Percentiles rank a stretch among this genome's conserved stretches.
Evolutionary conservation across 2,888 invertebrate genomes (phyloP).

Genomic region (Drosophila aldrichi): DNA sequence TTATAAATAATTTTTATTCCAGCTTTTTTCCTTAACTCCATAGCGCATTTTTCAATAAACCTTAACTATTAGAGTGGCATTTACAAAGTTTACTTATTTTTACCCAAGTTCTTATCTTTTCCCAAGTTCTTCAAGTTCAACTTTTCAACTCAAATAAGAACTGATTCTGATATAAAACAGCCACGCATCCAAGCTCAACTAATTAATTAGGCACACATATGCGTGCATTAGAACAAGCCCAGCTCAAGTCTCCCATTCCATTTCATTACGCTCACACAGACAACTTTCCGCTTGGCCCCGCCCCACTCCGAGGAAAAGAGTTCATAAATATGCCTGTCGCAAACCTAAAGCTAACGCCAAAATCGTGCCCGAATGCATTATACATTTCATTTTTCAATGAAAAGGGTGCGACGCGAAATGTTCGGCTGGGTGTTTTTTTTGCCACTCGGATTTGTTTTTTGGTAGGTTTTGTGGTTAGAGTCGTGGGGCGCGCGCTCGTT

Average conservation of each 20-base stretch:
- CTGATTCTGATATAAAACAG: not conserved
- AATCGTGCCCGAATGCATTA: conserved; percentile 27
- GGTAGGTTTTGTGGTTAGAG: not conserved
- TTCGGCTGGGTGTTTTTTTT: conserved; percentile 6
- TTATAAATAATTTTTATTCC: too few species aligned
- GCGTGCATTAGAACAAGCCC: not conserved
- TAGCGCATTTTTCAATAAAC: too few species aligned
- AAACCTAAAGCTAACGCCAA: conserved; percentile 7
- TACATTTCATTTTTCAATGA: conserved; percentile 56
- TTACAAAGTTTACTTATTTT: too few species aligned
- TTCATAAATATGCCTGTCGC: conserved; percentile 6
- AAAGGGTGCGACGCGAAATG: conserved; percentile 70
- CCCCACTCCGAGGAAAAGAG: not conserved
- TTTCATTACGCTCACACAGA: not conserved
- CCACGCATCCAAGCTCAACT: not conserved
- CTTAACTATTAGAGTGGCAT: too few species aligned
- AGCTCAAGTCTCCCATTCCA: not conserved
- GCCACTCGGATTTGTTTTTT: conserved; percentile 18
- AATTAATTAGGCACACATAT: not conserved
- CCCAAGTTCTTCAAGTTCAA: too few species aligned
- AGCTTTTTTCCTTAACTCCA: too few species aligned
- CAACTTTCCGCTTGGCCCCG: not conserved
- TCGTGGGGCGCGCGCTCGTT: conserved; percentile 59
- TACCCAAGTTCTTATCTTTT: too few species aligned
- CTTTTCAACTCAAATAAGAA: not conserved